Evolutionary conservation across 30 jellyfish, hydroid and myxozoan species (phyloP), one percentile per base, ranked within the genome.

Genomic region (Cassiopea andromeda): DNA sequence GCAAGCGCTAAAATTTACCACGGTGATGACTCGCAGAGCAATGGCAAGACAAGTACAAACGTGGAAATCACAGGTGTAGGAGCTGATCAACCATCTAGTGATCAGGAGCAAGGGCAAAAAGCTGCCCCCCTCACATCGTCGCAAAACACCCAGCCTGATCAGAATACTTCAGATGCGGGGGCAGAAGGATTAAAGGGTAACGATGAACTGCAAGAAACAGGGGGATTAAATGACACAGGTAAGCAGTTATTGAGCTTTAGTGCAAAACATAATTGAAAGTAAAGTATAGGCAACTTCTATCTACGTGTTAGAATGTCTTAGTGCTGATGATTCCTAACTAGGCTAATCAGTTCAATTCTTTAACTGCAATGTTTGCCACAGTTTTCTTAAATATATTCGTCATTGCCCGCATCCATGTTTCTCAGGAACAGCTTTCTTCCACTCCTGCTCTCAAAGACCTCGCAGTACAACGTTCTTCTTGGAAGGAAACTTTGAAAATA

Each of bases 1-100:
- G 94, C 97, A 46, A 73, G 92, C 57, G 91, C 97, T 8, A 92
- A 75, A 46, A 85, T 92, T 45, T 68, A 76, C 49, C 92, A 80
- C 38, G 95, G 93, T 59, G 93, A 77, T 49, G 70, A 58, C 67
- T 27, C 79, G 54, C 72, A 66, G 43, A 75, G 90, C 64, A 46
- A 61, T 60, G 92, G 89, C 19, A 77, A 68, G 46, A 77, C 97
- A 10, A 48, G 80, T 9, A 66, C 90, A 19, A 82, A 77, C 58
- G 68, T 90, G 16, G 93, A 90, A 15, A 90, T 90, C 10, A 87
- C 90, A 0, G 97, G 97, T 7, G 79, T 61, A 1, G 85, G 50
- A 47, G 97, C 74, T 1, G 71, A 69, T 45, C 85, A 73, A 57
- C 67, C 93, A 7, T 74, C 77, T 16, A 50, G 82, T 16, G 84